Evolutionary conservation across 2,797 vertebrate species (phyloP), one percentile per base, ranked within the genome.

Genomic region (Tarsius wallacei): DNA sequence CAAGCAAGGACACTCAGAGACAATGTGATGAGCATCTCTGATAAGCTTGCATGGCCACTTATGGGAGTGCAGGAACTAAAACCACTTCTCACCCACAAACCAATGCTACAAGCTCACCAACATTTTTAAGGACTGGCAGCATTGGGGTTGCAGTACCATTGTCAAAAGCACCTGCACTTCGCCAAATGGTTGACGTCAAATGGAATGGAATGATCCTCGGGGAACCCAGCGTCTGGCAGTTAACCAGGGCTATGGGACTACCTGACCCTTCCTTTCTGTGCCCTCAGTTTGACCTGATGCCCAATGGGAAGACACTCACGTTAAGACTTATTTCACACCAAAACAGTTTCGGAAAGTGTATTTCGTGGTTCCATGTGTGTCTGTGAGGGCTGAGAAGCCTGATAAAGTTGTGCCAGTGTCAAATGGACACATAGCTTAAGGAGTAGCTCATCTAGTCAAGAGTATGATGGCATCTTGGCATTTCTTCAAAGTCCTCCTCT

Each of bases 341-440:
- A 92, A 90, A 51, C 36, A 82, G 53, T 64, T 82, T 51, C 83
- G 63, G 36, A 77, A 96, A 84, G 26, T 49, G 74, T 61, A 13
- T 81, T 59, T 53, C 15, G 66, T 51, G 19, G 10, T 31, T 83
- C 78, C 59, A 17, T 6, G 4, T 33, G 21, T 3, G 15, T 15
- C 71, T 84, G n/a, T n/a, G 70, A 81, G 0, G 0, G 42, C 42
- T 85, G 61, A 85, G 61, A 93, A 81, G 17, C 14, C 49, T 64
- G 49, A 51, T 68, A 51, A 90, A 74, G 16, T 47, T 16, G 19
- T 59, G 7, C 51, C 70, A 59, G 36, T 78, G 66, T 61, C 28
- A 74, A 36, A 61, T 12, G 73, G 24, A 85, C 47, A 63, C 31
- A 57, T 12, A 64, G 19, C 93, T 70, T 64, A 77, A 64, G n/a